phyloP scores from a whole-genome alignment of 2,888 invertebrate species.

The Drosophila hamatofila region DNA sequence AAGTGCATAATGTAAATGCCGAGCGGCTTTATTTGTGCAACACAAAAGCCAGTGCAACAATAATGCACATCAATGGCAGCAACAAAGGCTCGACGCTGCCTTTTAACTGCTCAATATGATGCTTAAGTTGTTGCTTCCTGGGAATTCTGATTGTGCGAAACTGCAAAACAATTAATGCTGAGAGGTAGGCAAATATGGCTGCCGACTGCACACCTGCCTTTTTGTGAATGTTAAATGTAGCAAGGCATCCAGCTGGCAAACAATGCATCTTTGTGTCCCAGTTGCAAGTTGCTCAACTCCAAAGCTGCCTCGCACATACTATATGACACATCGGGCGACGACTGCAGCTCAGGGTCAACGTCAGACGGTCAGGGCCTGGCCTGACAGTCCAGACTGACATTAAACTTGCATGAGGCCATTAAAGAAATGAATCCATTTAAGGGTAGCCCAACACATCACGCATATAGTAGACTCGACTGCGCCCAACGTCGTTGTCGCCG shows the following conservation, averaged over 20 bases:
- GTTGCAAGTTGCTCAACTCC: slow-evolving; percentile 1
- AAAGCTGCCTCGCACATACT: slow-evolving; percentile 11
- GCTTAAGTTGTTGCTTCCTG: slow-evolving; percentile 57
- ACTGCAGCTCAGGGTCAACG: slow-evolving; percentile 51
- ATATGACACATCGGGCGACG: slow-evolving; percentile 9
- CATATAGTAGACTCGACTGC: slow-evolving; percentile 40
- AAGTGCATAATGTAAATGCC: slow-evolving; percentile 24
- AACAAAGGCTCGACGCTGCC: slow-evolving; percentile 33
- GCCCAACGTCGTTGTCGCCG: slow-evolving; percentile 19
- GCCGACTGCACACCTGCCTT: slow-evolving; percentile 32
- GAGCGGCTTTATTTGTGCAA: slow-evolving; percentile 27
- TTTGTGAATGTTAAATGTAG: slow-evolving; percentile 45
- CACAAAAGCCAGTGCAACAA: slow-evolving; percentile 44
- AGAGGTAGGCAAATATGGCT: slow-evolving; percentile 5
- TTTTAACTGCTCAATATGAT: slow-evolving; percentile 57
- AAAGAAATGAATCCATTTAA: slow-evolving; percentile 24
- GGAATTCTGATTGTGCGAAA: slow-evolving; percentile 32
- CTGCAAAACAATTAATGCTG: slow-evolving; percentile 45
- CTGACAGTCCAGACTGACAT: slow-evolving; percentile 44
- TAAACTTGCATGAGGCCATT: slow-evolving; percentile 54
- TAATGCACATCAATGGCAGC: slow-evolving; percentile 26
- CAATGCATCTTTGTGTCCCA: slow-evolving; percentile 43
- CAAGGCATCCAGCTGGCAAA: slow-evolving; percentile 34
- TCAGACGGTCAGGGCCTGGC: slow-evolving; percentile 31
- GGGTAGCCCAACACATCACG: slow-evolving; percentile 46